Percentiles rank a stretch among this genome's conserved stretches.
Evolutionary conservation across 2,888 invertebrate species (phyloP).

Genomic region (Cerceris ruficornis): DNA sequence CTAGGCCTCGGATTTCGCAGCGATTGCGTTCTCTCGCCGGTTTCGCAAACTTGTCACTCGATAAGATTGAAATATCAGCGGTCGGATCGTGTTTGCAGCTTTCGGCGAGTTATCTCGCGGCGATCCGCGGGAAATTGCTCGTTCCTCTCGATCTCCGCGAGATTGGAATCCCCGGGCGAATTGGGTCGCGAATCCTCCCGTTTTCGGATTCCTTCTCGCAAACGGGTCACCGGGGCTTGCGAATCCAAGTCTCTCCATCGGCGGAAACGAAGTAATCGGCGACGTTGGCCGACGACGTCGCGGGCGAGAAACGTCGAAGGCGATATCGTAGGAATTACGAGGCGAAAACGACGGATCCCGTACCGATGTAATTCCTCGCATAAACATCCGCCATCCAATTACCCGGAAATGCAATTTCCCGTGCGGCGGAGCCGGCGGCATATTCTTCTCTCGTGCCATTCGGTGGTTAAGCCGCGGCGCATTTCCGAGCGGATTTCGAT

Average conservation of each 20-base stretch:
- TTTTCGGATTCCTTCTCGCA: no score
- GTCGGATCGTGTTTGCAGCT: no score
- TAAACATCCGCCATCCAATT: slow-evolving; percentile 63
- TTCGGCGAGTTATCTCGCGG: no score
- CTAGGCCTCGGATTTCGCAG: no score
- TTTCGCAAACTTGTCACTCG: no score
- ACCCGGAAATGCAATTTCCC: slow-evolving; percentile 59
- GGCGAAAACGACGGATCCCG: slow-evolving; percentile 43
- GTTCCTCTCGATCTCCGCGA: not conserved
- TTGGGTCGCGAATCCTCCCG: slow-evolving; percentile 7
- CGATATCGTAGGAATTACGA: slow-evolving; percentile 53
- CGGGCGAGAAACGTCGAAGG: slow-evolving; percentile 32
- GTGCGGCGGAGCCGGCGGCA: slow-evolving; percentile 2
- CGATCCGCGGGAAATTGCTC: not conserved
- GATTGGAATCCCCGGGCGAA: not conserved
- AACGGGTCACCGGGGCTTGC: no score
- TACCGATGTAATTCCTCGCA: slow-evolving; percentile 55
- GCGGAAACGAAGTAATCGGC: slow-evolving; percentile 8
- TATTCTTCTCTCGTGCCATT: slow-evolving; percentile 2
- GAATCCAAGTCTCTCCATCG: no score
- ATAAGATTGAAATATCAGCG: no score
- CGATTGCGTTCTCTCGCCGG: no score
- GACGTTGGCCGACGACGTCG: slow-evolving; percentile 33
- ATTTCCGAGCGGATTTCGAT: slow-evolving; percentile 13
- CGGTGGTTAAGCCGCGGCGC: not conserved